Percentiles rank a stretch among this genome's conserved stretches.
Evolutionary conservation across 1,140 invertebrate genomes (phyloP).

Genomic region (Drosophila mayri): DNA sequence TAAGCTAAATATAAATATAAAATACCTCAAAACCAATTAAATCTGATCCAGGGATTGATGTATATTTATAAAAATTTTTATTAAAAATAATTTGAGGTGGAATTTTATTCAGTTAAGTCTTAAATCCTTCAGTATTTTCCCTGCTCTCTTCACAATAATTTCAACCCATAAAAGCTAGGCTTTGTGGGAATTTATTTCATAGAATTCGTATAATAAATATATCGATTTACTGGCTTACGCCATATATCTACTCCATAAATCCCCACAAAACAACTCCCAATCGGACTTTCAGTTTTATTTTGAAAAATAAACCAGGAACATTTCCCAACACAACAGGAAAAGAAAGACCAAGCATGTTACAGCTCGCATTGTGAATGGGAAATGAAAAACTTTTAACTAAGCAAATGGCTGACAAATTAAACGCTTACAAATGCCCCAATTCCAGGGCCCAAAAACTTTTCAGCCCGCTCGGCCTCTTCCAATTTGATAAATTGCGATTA

Average conservation of each 20-base stretch:
- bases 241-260: constrained; percentile 14
- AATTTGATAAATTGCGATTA: constrained; percentile 83
- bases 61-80: neutral
- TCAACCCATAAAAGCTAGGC: neutral
- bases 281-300: constrained; percentile 12
- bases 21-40: no score
- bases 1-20: no score
- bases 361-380: constrained; percentile 36
- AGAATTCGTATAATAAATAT: constrained; percentile 1
- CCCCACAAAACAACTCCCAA: constrained; percentile 1
- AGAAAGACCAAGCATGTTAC: constrained; percentile 4
- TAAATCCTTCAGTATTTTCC: neutral
- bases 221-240: constrained; percentile 5
- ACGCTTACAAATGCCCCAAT: constrained; percentile 66
- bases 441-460: constrained; percentile 40
- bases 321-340: neutral
- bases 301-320: neutral
- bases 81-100: neutral
- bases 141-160: neutral
- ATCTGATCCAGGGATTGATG: no score
- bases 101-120: neutral
- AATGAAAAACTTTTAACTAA: constrained; percentile 64
- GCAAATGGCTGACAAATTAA: constrained; percentile 77
- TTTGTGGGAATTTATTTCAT: neutral
- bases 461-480: constrained; percentile 38